phyloP scores from a whole-genome alignment of 2,888 invertebrate genomes.

The Venustoraphidia nigricollis region DNA sequence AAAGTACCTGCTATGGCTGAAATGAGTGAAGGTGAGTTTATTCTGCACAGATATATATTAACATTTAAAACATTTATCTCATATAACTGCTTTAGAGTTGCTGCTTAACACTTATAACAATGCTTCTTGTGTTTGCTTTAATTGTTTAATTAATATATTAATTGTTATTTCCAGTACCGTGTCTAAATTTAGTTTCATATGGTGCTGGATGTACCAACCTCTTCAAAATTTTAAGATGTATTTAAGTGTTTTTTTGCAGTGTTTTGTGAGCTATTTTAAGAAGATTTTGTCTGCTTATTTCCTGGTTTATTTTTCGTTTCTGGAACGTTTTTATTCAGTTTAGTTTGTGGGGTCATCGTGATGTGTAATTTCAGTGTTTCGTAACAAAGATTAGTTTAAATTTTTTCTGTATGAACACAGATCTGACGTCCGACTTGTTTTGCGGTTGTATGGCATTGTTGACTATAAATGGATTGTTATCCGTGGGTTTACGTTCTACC shows the following conservation, averaged over 20 bases:
- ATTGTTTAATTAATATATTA: too few species aligned
- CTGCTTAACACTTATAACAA: too few species aligned
- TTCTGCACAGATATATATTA: neutral
- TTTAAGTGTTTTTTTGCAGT: too few species aligned
- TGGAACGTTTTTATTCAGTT: too few species aligned
- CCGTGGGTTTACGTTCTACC: conserved; percentile 1
- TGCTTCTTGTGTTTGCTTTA: too few species aligned
- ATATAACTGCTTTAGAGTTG: too few species aligned
- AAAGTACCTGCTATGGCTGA: conserved; percentile 21
- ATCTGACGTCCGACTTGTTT: neutral
- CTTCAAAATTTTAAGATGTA: too few species aligned
- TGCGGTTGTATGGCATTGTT: conserved; percentile 3
- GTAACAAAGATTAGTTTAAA: neutral
- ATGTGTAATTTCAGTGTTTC: neutral
- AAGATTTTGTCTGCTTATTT: too few species aligned
- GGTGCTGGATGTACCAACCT: neutral
- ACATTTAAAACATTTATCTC: neutral
- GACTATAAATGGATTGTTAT: conserved; percentile 2
- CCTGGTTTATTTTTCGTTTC: too few species aligned
- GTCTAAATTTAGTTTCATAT: neutral
- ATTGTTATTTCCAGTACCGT: neutral
- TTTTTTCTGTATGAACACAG: neutral
- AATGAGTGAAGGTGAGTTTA: conserved; percentile 21
- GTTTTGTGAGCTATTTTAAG: too few species aligned
- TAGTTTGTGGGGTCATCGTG: neutral